A percentile compares a stretch with the other conserved stretches of the same genome.
Evolutionary conservation across 2,113 vertebrate genomes (phyloP).

Genomic region (Upupa epops): DNA sequence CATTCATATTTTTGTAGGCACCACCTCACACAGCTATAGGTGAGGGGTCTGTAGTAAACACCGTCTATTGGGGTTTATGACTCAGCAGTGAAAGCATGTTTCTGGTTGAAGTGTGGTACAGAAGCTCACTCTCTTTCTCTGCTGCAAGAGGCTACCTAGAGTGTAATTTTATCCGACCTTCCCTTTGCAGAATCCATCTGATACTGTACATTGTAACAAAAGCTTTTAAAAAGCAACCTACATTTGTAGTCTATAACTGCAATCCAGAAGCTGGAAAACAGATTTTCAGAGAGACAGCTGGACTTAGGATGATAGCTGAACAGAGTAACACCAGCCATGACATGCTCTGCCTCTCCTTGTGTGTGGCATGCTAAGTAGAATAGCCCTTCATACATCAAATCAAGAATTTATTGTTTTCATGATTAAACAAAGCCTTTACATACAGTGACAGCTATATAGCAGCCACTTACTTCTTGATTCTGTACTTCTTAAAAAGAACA

Average conservation of each 20-base stretch:
- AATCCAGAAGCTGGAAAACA: conserved; percentile 45
- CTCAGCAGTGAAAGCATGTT: background rate
- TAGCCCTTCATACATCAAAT: conserved; percentile 49
- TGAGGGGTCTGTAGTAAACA: background rate
- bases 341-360: conserved; percentile 33
- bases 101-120: conserved; percentile 13
- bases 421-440: conserved; percentile 41
- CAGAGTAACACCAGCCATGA: background rate
- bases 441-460: conserved; percentile 40
- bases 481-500: background rate
- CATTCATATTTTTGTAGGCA: background rate
- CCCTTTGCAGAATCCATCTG: background rate
- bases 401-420: conserved; percentile 62
- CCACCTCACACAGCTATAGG: background rate
- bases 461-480: background rate
- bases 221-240: background rate
- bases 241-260: conserved; percentile 29
- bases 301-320: conserved; percentile 29
- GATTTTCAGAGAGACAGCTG: conserved; percentile 52
- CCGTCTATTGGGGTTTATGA: background rate
- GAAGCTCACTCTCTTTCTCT: background rate
- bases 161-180: background rate
- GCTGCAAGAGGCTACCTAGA: background rate
- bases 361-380: conserved; percentile 47
- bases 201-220: background rate